phyloP scores from a whole-genome alignment of 2,888 invertebrate species.

The Nemotelus pantherinus region DNA sequence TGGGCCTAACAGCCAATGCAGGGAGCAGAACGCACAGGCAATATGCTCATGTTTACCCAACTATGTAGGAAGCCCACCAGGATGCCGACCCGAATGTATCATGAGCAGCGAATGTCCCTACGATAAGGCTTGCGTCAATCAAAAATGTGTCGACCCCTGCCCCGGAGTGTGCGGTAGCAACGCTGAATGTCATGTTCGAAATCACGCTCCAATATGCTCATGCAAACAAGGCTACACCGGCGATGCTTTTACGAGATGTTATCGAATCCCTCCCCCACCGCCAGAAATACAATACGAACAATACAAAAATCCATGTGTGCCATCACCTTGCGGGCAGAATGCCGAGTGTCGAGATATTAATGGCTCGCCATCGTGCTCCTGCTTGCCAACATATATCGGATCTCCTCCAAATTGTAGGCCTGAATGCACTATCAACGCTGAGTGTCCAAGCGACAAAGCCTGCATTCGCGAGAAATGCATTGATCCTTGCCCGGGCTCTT shows the following conservation, averaged over 20 bases:
- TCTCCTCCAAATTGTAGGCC: constrained; percentile 80
- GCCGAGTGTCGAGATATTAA: constrained; percentile 71
- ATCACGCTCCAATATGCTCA: constrained; percentile 78
- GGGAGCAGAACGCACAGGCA: constrained; percentile 71
- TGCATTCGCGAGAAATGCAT: constrained; percentile 80
- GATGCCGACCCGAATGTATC: constrained; percentile 70
- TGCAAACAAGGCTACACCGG: constrained; percentile 72
- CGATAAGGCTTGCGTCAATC: constrained; percentile 71
- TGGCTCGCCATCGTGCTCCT: constrained; percentile 71
- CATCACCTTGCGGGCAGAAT: constrained; percentile 81
- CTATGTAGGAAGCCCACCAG: constrained; percentile 71
- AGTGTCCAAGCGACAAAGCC: constrained; percentile 75
- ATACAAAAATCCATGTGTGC: constrained; percentile 72
- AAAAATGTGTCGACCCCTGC: constrained; percentile 78
- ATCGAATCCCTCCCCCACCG: constrained; percentile 61
- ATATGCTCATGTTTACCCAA: constrained; percentile 70
- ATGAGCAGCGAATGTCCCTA: constrained; percentile 68
- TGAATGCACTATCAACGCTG: constrained; percentile 79
- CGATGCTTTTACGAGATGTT: constrained; percentile 73
- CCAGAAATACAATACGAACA: constrained; percentile 48
- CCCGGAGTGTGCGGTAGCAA: constrained; percentile 77
- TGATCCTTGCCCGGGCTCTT: constrained; percentile 75
- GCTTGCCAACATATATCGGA: constrained; percentile 77
- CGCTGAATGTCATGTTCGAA: constrained; percentile 75
- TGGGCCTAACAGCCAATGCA: constrained; percentile 73